Percentiles rank a stretch among this genome's conserved stretches.
These are phyloP conservation scores for Lepus timidus DNA, from an alignment of 2,113 vertebrate genomes.

Conservation along the genomic window DNA sequence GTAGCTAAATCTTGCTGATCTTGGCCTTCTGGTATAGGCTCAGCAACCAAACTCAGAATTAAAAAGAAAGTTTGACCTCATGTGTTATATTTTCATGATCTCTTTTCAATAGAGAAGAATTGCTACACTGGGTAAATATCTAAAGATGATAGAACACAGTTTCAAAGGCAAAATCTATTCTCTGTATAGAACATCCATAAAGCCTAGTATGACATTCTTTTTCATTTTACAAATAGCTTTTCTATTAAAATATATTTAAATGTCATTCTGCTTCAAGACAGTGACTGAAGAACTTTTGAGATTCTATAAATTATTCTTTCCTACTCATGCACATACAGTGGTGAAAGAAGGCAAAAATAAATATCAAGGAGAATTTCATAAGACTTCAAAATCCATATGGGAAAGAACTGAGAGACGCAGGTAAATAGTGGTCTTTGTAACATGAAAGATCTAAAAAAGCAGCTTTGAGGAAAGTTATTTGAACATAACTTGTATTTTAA, in stretches of 20 bases:
- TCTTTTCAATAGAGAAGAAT: not conserved
- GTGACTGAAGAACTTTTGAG: slow-evolving; percentile 36
- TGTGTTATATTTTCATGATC: not conserved
- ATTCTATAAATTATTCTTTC: slow-evolving; percentile 61
- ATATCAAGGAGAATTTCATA: slow-evolving; percentile 57
- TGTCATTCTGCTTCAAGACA: slow-evolving; percentile 49
- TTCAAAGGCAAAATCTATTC: slow-evolving; percentile 41
- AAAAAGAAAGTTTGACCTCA: slow-evolving; percentile 3
- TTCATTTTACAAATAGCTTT: slow-evolving; percentile 67
- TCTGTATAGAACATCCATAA: not conserved
- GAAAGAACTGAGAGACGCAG: slow-evolving; percentile 14
- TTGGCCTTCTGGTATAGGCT: not conserved
- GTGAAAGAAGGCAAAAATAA: slow-evolving; percentile 45
- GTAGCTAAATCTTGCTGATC: not conserved
- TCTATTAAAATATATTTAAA: slow-evolving; percentile 71
- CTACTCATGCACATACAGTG: not conserved
- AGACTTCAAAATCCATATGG: slow-evolving; percentile 48
- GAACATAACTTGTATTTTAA: slow-evolving; percentile 62
- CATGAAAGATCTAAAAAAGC: slow-evolving; percentile 38
- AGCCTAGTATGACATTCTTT: slow-evolving; percentile 13
- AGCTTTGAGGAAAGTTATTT: slow-evolving; percentile 58
- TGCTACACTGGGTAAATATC: slow-evolving; percentile 3
- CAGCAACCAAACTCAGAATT: not conserved
- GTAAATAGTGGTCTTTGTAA: not conserved
- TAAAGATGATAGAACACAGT: slow-evolving; percentile 5